phyloP scores from a whole-genome alignment of 2,113 vertebrate genomes.

The Actenoides lindsayi region DNA sequence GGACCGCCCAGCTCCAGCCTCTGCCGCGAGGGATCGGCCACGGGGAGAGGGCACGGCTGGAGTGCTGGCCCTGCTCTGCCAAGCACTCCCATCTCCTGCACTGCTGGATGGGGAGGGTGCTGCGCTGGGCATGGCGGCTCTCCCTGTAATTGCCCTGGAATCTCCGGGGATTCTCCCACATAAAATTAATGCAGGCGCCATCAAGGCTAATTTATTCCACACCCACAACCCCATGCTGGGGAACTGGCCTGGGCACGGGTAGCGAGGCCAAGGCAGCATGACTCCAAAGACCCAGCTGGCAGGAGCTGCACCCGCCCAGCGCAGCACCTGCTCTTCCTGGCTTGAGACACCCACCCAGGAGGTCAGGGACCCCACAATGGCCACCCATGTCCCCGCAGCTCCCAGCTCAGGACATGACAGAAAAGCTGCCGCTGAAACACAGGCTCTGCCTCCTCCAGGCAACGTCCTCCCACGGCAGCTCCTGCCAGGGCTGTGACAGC shows the following conservation, averaged over 20 bases:
- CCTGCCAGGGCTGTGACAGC: neutral
- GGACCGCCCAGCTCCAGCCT: neutral
- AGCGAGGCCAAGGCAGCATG: fast-evolving
- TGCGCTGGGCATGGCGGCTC: neutral
- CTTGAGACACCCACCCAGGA: neutral
- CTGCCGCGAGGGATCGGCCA: fast-evolving
- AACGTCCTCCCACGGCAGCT: neutral
- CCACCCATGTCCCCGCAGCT: fast-evolving
- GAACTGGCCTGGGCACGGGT: neutral
- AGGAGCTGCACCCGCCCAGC: neutral
- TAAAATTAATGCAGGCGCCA: slow-evolving; percentile 54
- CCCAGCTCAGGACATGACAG: fast-evolving
- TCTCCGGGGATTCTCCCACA: slow-evolving; percentile 54
- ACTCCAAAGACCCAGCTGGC: neutral
- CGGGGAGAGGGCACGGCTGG: fast-evolving
- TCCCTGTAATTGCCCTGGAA: slow-evolving; percentile 29
- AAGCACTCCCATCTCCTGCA: neutral
- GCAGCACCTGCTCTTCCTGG: neutral
- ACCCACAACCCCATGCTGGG: neutral
- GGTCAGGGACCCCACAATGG: neutral
- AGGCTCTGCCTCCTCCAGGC: neutral
- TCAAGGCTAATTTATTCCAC: slow-evolving; percentile 24
- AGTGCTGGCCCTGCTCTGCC: fast-evolving
- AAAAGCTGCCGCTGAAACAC: neutral
- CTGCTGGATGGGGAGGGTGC: neutral